Evolutionary conservation across 2,113 vertebrate species (phyloP).

Genomic region (Zootoca vivipara): DNA sequence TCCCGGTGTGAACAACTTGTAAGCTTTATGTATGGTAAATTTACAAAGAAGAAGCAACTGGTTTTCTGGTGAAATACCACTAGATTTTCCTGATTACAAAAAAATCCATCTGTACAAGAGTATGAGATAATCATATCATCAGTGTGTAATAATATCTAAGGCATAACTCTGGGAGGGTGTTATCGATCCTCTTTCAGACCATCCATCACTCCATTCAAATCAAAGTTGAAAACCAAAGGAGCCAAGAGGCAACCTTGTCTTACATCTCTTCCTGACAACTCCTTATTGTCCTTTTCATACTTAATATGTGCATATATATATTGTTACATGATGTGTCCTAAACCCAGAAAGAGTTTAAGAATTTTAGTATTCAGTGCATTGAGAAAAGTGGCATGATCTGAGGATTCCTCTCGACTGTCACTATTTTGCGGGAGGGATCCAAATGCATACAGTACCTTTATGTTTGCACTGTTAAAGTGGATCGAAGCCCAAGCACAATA

Average conservation of each 20-base stretch:
- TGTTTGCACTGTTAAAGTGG: no score
- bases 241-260: neutral
- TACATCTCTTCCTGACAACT: neutral
- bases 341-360: neutral
- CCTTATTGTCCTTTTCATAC: neutral
- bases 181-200: conserved; percentile 6
- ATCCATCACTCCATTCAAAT: conserved; percentile 9
- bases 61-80: neutral
- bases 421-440: no score
- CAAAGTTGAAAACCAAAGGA: neutral
- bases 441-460: no score
- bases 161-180: neutral
- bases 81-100: neutral
- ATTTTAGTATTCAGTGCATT: neutral
- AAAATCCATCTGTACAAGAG: neutral
- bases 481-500: no score
- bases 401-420: no score
- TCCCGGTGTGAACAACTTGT: no score
- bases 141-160: conserved; percentile 10
- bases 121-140: conserved; percentile 5
- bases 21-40: neutral
- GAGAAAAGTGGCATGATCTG: neutral
- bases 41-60: neutral
- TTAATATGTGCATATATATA: neutral
- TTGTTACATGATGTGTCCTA: neutral